Evolutionary conservation across 1,140 invertebrate genomes (phyloP), one percentile per base, ranked within the genome.

Genomic region (Aphidius ervi): DNA sequence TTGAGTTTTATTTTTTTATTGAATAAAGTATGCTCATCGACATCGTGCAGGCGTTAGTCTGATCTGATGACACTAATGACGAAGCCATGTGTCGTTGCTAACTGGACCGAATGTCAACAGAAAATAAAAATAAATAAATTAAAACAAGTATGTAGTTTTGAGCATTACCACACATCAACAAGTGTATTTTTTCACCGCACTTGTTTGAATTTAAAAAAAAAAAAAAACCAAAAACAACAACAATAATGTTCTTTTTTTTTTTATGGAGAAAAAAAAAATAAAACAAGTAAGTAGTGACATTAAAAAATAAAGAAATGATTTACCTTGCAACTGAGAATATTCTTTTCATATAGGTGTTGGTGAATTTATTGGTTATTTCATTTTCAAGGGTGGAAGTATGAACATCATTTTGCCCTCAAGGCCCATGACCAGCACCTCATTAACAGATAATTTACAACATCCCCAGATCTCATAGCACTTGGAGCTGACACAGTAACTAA

Each of bases 301-400:
- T 3, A 3, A 31, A 31, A 31, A 31, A 31, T 3, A 31, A 31
- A 31, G 70, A 64, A 66, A 77, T 78, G 76, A 78, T 78, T 78
- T 77, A 78, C 76, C 74, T 77, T 69, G 75, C 75, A 76, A 75
- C 74, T 75, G 77, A 78, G 74, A 78, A 77, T 78, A 78, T 74
- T 72, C 73, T 73, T 76, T 70, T 74, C 77, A 70, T 70, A 69
- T 70, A 42, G 16, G 69, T 66, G 67, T 69, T 70, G 64, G 67
- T 69, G 69, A 72, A 76, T 74, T 78, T 76, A 76, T 76, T 76
- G 74, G 75, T 75, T 75, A 68, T 71, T 69, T 49, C 73, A 68
- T 75, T 71, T 75, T 65, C 68, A 60, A 65, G 68, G 65, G 58
- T 66, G 65, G 62, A 68, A 55, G 56, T 57, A 68, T 65, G 46